A percentile compares a stretch with the other conserved stretches of the same genome.
Evolutionary conservation across 2,888 invertebrate genomes (phyloP).

Genomic region (Chaetogeoica ovagalla): DNA sequence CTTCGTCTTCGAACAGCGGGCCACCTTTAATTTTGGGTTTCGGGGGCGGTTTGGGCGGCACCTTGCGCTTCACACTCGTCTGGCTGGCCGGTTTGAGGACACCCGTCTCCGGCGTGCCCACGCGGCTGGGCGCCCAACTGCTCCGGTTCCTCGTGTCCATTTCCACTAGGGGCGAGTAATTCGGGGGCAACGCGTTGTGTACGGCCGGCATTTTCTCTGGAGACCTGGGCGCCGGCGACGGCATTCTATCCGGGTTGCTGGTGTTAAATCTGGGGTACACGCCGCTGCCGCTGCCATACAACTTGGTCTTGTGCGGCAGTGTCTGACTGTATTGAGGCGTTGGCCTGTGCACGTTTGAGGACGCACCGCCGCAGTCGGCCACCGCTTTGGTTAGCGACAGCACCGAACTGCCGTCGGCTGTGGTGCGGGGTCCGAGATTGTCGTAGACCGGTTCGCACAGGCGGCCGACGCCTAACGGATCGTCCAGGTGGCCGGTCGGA

Average conservation of each 20-base stretch:
- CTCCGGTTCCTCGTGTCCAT: slow-evolving; percentile 59
- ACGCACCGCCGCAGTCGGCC: slow-evolving; percentile 48
- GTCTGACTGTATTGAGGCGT: slow-evolving; percentile 53
- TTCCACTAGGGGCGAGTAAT: slow-evolving; percentile 57
- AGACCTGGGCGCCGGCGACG: slow-evolving; percentile 22
- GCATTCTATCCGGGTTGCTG: too few species aligned
- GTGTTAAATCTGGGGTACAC: slow-evolving; percentile 6
- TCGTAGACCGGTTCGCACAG: slow-evolving; percentile 77
- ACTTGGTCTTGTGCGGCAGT: slow-evolving; percentile 54
- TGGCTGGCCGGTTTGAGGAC: slow-evolving; percentile 46
- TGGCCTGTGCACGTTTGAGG: slow-evolving; percentile 52
- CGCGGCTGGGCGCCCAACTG: slow-evolving; percentile 59
- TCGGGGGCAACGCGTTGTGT: slow-evolving; percentile 38
- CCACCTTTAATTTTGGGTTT: slow-evolving; percentile 78
- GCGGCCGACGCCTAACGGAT: slow-evolving; percentile 61
- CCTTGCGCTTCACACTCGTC: slow-evolving; percentile 62
- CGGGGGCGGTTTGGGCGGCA: slow-evolving; percentile 81
- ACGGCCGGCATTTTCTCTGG: not conserved
- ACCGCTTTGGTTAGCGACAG: slow-evolving; percentile 53
- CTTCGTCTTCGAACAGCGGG: slow-evolving; percentile 83
- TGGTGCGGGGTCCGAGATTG: slow-evolving; percentile 80
- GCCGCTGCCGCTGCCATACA: slow-evolving; percentile 34
- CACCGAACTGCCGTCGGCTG: slow-evolving; percentile 75
- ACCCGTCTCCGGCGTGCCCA: slow-evolving; percentile 54
- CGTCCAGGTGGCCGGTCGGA: slow-evolving; percentile 58